Evolutionary conservation across 92 coral and sea anemone species (phyloP), one percentile per base, ranked within the genome.

Genomic region (Siderastrea radians): DNA sequence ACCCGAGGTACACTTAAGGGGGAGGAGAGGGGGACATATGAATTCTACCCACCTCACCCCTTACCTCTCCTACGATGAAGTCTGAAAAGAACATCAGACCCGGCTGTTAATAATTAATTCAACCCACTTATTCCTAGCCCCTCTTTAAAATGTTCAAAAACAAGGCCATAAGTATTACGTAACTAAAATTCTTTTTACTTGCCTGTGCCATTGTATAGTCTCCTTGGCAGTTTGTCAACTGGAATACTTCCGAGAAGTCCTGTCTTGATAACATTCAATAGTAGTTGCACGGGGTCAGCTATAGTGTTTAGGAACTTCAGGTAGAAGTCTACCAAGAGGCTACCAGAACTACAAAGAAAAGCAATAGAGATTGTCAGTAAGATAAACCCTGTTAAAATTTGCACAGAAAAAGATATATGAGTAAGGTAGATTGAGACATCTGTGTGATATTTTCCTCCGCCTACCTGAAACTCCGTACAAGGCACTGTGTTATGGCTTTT

Each of bases 121-220:
- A 26, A 26, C 38, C 38, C 38, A 26, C 38, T 26, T 26, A 26
- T 26, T 26, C 38, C 38, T 26, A 26, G 38, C 38, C 38, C 38
- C 38, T 26, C 38, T 0, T 26, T 26, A 26, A 26, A 26, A 26
- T 26, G 38, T 26, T 26, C 38, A 26, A 26, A 26, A 26, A 26
- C 38, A 26, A 26, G 38, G 38, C 38, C 38, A 26, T 26, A 26
- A 26, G 62, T 57, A 16, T 19, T 14, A 26, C n/a, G 51, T 44
- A 49, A 4, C 38, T 10, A 45, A 13, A 3, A 46, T 4, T 14
- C 57, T 17, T 1, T 54, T 1, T 7, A 45, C 88, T 14, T 52
- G 85, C 93, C 93, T 54, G 73, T 90, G 11, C 71, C 90, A 64
- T 90, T 90, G 89, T 90, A 90, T 3, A 90, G 72, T 46, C 83